A percentile compares a stretch with the other conserved stretches of the same genome.
Conservation (phyloP, 2,113 vertebrate genomes). For the Heterocephalus glaber region DNA sequence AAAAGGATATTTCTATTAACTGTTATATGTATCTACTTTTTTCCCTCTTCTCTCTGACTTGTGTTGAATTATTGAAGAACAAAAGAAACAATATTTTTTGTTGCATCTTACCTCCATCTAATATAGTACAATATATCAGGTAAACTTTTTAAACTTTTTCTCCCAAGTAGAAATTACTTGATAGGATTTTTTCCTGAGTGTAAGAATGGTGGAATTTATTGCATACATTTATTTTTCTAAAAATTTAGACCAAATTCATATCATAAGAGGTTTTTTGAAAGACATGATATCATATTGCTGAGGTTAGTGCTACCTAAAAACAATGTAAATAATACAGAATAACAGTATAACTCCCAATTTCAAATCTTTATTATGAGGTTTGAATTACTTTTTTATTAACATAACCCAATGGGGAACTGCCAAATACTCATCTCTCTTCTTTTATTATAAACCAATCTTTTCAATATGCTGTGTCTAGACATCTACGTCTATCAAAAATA, state of each 20-base stretch:
- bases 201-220: neutral
- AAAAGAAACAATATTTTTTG: constrained; percentile 30
- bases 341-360: constrained; percentile 18
- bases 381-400: constrained; percentile 53
- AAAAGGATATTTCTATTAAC: constrained; percentile 33
- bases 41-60: constrained; percentile 18
- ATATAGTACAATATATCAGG: neutral
- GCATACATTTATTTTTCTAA: constrained; percentile 23
- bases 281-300: neutral
- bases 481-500: constrained; percentile 27
- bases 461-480: neutral
- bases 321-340: neutral
- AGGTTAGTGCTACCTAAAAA: constrained; percentile 30
- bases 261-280: constrained; percentile 20
- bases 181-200: constrained; percentile 14
- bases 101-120: neutral
- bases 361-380: neutral
- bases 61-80: constrained; percentile 34
- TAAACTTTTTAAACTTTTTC: constrained; percentile 37
- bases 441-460: constrained; percentile 33
- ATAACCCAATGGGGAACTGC: neutral
- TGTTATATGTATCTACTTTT: neutral
- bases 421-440: neutral
- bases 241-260: constrained; percentile 1
- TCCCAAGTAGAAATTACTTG: constrained; percentile 35